Evolutionary conservation across 2,888 invertebrate genomes (phyloP).

Genomic region (Calephelis perditalis): DNA sequence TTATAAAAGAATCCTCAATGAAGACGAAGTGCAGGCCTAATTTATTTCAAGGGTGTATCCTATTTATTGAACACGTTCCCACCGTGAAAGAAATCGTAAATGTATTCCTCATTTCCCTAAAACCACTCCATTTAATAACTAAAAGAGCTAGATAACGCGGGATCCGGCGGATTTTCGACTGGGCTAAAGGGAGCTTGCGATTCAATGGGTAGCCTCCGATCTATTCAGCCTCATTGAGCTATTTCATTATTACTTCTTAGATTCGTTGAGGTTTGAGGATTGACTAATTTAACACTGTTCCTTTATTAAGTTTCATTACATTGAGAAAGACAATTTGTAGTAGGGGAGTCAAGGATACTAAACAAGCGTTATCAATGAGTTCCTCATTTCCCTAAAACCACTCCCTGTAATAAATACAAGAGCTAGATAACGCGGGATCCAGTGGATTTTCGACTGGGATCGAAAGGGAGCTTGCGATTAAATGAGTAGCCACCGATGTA

Average conservation of each 20-base stretch:
- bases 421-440: conserved; percentile 66
- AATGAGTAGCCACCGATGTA: conserved; percentile 47
- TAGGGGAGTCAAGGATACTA: too few species aligned
- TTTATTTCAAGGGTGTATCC: conserved; percentile 60
- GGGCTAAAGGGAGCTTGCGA: conserved; percentile 46
- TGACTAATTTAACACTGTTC: conserved; percentile 70
- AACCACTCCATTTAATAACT: conserved; percentile 74
- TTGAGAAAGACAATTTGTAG: too few species aligned
- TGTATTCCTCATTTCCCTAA: conserved; percentile 68
- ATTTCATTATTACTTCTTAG: conserved; percentile 70
- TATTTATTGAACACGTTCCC: conserved; percentile 59
- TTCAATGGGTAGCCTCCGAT: conserved; percentile 47
- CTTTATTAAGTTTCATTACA: conserved; percentile 24
- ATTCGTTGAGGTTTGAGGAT: conserved; percentile 54
- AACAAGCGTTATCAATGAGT: conserved; percentile 43
- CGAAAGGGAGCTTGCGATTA: conserved; percentile 47
- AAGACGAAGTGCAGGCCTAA: conserved; percentile 64
- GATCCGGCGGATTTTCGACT: conserved; percentile 66
- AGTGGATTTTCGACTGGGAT: conserved; percentile 60
- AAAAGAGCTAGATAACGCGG: conserved; percentile 65
- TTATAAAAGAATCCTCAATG: conserved; percentile 45
- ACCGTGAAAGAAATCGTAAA: conserved; percentile 48
- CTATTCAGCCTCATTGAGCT: conserved; percentile 59
- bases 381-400: conserved; percentile 68
- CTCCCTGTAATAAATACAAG: conserved; percentile 73